A percentile compares a stretch with the other conserved stretches of the same genome.
Evolutionary conservation across 2,888 invertebrate genomes (phyloP).

Genomic region (Adineta ricciae): DNA sequence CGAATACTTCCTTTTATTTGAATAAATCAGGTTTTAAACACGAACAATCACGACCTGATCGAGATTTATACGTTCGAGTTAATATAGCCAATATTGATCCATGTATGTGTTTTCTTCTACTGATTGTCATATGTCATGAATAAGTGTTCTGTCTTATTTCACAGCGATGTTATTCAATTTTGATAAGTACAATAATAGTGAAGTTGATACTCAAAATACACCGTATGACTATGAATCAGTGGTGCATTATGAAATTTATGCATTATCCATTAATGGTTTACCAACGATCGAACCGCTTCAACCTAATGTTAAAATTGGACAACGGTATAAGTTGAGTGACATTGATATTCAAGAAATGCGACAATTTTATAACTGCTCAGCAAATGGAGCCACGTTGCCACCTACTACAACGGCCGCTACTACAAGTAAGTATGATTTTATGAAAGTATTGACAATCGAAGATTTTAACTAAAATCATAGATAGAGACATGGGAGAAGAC

Average conservation of each 20-base stretch:
- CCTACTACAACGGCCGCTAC: neutral
- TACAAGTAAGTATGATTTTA: too few relatives aligned
- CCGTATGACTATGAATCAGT: conserved; percentile 68
- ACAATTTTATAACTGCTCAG: conserved; percentile 47
- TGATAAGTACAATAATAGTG: conserved; percentile 46
- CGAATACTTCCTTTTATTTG: neutral
- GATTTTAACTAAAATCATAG: too few relatives aligned
- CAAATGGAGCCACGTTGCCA: neutral
- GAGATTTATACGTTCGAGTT: conserved; percentile 22
- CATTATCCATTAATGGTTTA: conserved; percentile 52
- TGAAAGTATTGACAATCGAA: too few relatives aligned
- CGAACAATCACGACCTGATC: conserved; percentile 33
- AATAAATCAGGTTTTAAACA: neutral
- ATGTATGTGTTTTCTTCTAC: neutral
- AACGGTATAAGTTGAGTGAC: conserved; percentile 48
- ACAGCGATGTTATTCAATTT: conserved; percentile 49
- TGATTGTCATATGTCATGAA: neutral
- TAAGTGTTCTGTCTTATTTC: neutral
- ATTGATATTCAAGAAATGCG: conserved; percentile 48
- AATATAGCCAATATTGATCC: neutral
- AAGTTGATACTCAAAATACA: conserved; percentile 52
- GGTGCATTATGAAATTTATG: conserved; percentile 62
- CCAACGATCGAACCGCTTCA: conserved; percentile 52
- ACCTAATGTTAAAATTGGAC: conserved; percentile 55
- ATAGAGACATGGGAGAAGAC: too few relatives aligned